Conservation (phyloP, 2,797 vertebrate species). For the Pipistrellus kuhlii region DNA sequence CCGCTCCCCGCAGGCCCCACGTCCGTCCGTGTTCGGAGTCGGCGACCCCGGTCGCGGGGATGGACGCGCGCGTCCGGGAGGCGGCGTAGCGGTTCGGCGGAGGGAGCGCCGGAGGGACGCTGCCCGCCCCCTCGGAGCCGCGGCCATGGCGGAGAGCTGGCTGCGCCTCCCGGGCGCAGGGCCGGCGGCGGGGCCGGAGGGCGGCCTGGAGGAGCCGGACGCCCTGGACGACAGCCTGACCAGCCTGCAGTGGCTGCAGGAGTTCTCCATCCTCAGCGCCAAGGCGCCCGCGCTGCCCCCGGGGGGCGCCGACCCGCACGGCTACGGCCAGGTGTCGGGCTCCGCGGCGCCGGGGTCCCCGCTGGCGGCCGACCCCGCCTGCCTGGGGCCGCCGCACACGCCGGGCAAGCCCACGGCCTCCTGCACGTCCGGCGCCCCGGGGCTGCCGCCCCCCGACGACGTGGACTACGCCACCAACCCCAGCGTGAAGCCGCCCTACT, state of each 20-base stretch:
- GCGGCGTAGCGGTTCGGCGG: slow-evolving; percentile 65
- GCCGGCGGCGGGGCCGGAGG: slow-evolving; percentile 63
- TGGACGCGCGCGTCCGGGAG: slow-evolving; percentile 51
- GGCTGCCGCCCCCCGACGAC: slow-evolving; percentile 91
- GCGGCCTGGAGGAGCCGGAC: slow-evolving; percentile 80
- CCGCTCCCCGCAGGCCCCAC: slow-evolving; percentile 66
- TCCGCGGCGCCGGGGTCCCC: slow-evolving; percentile 93
- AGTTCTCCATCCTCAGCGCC: slow-evolving; percentile 94
- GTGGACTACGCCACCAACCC: slow-evolving; percentile 96
- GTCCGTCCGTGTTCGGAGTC: not conserved
- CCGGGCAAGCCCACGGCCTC: slow-evolving; percentile 95
- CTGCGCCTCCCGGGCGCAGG: slow-evolving; percentile 77
- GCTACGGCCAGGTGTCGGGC: slow-evolving; percentile 86
- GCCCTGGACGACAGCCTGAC: slow-evolving; percentile 96
- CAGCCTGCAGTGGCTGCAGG: slow-evolving; percentile 98
- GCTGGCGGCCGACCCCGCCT: slow-evolving; percentile 94
- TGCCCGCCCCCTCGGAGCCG: slow-evolving; percentile 76
- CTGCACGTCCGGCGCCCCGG: slow-evolving; percentile 88
- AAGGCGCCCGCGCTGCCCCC: slow-evolving; percentile 86
- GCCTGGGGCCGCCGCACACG: slow-evolving; percentile 92
- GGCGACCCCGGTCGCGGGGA: slow-evolving; percentile 52
- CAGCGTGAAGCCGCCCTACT: slow-evolving; percentile 95
- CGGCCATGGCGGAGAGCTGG: slow-evolving; percentile 87
- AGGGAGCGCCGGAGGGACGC: slow-evolving; percentile 72
- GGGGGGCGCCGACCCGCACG: slow-evolving; percentile 88